Conservation (phyloP, 2,113 vertebrate genomes). For the Vicugna pacos region DNA sequence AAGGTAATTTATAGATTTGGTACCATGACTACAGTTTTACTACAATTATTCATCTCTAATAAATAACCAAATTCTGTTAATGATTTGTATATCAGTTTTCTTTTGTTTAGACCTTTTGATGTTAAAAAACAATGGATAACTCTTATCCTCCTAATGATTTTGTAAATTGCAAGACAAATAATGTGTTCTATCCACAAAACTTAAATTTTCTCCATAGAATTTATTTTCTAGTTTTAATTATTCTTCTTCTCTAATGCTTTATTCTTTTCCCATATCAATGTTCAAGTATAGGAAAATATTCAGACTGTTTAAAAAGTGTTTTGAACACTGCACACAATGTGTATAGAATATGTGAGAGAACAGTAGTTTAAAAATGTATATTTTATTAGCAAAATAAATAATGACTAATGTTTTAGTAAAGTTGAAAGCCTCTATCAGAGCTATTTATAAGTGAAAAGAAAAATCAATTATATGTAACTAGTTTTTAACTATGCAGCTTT, state of each 20-base stretch:
- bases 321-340: not conserved
- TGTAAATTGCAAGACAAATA: not conserved
- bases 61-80: slow-evolving; percentile 26
- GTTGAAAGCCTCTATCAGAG: not conserved
- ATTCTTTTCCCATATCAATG: not conserved
- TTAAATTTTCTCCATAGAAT: not conserved
- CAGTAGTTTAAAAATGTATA: not conserved
- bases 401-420: slow-evolving; percentile 43
- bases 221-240: slow-evolving; percentile 44
- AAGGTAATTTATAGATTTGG: slow-evolving; percentile 50
- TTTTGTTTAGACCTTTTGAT: slow-evolving; percentile 45
- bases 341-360: not conserved
- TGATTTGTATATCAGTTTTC: not conserved
- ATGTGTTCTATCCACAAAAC: not conserved
- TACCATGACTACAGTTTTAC: not conserved
- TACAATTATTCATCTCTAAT: slow-evolving; percentile 21
- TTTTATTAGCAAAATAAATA: slow-evolving; percentile 53
- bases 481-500: slow-evolving; percentile 3
- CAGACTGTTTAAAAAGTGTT: not conserved
- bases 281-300: slow-evolving; percentile 58
- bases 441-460: slow-evolving; percentile 45
- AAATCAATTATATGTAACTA: slow-evolving; percentile 44
- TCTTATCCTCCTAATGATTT: not conserved
- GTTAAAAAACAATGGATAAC: not conserved
- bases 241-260: not conserved